phyloP scores from a whole-genome alignment of 2,888 invertebrate species.

The Theretra japonica region DNA sequence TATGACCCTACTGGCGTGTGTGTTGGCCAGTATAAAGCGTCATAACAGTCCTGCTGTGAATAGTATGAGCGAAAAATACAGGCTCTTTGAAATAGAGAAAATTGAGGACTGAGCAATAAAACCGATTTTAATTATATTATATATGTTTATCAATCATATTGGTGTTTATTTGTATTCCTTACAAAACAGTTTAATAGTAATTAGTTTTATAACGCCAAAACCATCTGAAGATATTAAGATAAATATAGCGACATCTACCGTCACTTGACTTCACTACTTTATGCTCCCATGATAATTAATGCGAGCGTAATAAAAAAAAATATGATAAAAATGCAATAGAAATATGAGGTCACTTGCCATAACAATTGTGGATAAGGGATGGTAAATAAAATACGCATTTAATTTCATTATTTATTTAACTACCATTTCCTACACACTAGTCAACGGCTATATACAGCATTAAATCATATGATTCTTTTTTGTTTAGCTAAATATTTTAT shows the following conservation, averaged over 20 bases:
- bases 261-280: no score
- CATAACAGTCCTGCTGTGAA: constrained; percentile 63
- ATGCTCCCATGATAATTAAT: no score
- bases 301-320: no score
- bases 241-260: no score
- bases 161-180: no score
- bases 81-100: constrained; percentile 52
- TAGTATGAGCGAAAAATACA: constrained; percentile 54
- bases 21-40: constrained; percentile 84
- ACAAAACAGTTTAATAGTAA: no score
- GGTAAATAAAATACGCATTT: constrained; percentile 44
- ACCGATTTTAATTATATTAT: neutral
- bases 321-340: no score
- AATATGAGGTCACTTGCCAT: neutral
- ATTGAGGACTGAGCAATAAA: neutral
- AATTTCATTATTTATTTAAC: constrained; percentile 60
- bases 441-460: constrained; percentile 81
- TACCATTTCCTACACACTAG: constrained; percentile 79
- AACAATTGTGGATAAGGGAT: neutral
- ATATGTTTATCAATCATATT: neutral
- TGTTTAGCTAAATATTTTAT: constrained; percentile 25
- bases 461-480: constrained; percentile 37
- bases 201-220: no score
- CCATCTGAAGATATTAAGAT: no score
- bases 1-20: constrained; percentile 85